phyloP scores from a whole-genome alignment of 2,797 vertebrate species.

The Enteromius thamalakanensis region DNA sequence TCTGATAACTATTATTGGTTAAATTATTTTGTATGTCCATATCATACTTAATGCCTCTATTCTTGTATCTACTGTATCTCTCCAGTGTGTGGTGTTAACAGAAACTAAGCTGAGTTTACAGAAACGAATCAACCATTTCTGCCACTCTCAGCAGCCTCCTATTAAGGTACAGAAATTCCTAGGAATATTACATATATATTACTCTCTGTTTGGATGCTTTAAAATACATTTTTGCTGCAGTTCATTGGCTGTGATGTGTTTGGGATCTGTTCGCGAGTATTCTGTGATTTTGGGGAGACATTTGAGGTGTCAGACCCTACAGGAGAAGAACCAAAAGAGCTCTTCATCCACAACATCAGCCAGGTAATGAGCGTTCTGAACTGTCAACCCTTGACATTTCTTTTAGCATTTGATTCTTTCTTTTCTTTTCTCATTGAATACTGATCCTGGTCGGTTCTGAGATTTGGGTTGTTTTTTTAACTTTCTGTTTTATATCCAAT shows the following conservation, averaged over 20 bases:
- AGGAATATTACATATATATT: not conserved
- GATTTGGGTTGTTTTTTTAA: constrained; percentile 14
- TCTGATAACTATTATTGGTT: not conserved
- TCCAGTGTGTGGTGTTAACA: constrained; percentile 93
- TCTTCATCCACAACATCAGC: constrained; percentile 95
- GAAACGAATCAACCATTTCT: constrained; percentile 91
- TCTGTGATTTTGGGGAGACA: constrained; percentile 96
- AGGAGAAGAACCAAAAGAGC: constrained; percentile 95
- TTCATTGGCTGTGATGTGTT: constrained; percentile 91
- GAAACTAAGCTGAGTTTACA: constrained; percentile 85
- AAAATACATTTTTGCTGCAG: constrained; percentile 67
- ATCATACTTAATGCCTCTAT: not conserved
- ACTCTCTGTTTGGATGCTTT: not conserved
- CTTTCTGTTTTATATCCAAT: constrained; percentile 14
- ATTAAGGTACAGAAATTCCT: constrained; percentile 84
- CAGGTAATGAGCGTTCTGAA: constrained; percentile 75
- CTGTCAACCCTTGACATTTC: too few relatives aligned
- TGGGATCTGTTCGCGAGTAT: constrained; percentile 91
- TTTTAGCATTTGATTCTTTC: not conserved
- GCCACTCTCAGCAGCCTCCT: constrained; percentile 87
- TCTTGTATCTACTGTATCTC: constrained; percentile 8
- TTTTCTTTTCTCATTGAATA: not conserved
- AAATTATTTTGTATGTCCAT: not conserved
- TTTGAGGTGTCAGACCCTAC: constrained; percentile 96
- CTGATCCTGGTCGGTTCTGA: not conserved